A percentile compares a stretch with the other conserved stretches of the same genome.
phyloP scores from a whole-genome alignment of 1,140 invertebrate genomes.

The Lamellibrachia luymesi region DNA sequence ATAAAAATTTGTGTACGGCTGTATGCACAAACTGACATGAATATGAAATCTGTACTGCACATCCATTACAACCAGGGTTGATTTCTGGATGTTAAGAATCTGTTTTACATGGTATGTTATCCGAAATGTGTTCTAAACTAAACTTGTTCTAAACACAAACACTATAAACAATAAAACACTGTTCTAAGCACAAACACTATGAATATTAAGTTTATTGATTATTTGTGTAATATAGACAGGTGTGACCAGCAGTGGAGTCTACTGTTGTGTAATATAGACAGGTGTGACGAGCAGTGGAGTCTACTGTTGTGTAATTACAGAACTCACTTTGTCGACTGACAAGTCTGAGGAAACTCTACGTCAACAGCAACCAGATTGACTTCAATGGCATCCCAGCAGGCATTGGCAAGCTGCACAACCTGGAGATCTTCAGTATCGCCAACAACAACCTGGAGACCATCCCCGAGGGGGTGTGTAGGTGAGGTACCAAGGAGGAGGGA shows the following conservation, averaged over 20 bases:
- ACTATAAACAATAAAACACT: not conserved
- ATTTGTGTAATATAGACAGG: not conserved
- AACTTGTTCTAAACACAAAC: no score
- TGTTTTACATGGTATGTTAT: not conserved
- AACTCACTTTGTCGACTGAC: constrained; percentile 80
- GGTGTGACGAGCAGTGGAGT: not conserved
- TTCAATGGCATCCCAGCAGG: constrained; percentile 98
- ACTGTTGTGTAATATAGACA: not conserved
- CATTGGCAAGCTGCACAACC: constrained; percentile 88
- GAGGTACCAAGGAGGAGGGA: constrained; percentile 10
- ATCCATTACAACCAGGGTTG: no score
- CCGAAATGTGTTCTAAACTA: not conserved
- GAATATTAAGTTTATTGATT: not conserved
- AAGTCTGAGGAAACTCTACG: constrained; percentile 80
- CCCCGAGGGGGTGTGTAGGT: constrained; percentile 94
- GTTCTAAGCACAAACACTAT: not conserved
- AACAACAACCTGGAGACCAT: constrained; percentile 98
- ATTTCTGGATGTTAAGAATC: not conserved
- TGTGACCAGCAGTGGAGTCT: not conserved
- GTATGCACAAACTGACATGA: no score
- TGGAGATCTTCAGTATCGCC: constrained; percentile 95
- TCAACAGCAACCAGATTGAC: constrained; percentile 92
- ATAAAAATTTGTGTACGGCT: no score
- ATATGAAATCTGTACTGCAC: no score
- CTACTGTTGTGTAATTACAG: constrained; percentile 35